A percentile compares a stretch with the other conserved stretches of the same genome.
Evolutionary conservation across 2,797 vertebrate genomes (phyloP).

Genomic region (Mormyrops boulengeri): DNA sequence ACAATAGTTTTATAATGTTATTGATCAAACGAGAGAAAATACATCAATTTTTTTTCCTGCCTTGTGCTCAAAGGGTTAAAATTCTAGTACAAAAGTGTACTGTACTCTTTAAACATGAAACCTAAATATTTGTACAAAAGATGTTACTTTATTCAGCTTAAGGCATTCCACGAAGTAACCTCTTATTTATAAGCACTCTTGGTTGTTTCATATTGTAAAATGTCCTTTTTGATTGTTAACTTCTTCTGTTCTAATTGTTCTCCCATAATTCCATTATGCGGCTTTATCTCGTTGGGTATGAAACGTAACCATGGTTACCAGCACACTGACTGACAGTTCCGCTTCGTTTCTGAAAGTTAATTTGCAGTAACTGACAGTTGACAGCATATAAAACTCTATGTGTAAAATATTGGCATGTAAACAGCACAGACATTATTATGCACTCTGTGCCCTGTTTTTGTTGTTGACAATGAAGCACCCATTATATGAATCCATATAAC

Average conservation of each 20-base stretch:
- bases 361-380: constrained; percentile 99
- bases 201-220: constrained; percentile 87
- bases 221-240: constrained; percentile 76
- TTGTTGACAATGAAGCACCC: constrained; percentile 96
- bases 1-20: constrained; percentile 88
- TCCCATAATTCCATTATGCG: constrained; percentile 91
- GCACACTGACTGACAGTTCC: constrained; percentile 84
- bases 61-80: constrained; percentile 98
- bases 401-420: constrained; percentile 99
- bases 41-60: constrained; percentile 61
- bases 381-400: constrained; percentile 71
- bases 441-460: constrained; percentile 77
- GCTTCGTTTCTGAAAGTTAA: constrained; percentile 93
- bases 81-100: constrained; percentile 74
- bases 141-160: constrained; percentile 85
- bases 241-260: constrained; percentile 76
- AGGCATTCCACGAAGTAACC: constrained; percentile 83
- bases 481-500: constrained; percentile 99
- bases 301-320: constrained; percentile 99
- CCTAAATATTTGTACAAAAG: constrained; percentile 92
- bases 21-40: constrained; percentile 63
- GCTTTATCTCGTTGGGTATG: constrained; percentile 92
- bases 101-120: constrained; percentile 83
- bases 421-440: constrained; percentile 93
- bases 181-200: constrained; percentile 90